Base-by-base conservation (phyloP, 2,888 invertebrate genomes). In the Tetranychus truncatus region DNA sequence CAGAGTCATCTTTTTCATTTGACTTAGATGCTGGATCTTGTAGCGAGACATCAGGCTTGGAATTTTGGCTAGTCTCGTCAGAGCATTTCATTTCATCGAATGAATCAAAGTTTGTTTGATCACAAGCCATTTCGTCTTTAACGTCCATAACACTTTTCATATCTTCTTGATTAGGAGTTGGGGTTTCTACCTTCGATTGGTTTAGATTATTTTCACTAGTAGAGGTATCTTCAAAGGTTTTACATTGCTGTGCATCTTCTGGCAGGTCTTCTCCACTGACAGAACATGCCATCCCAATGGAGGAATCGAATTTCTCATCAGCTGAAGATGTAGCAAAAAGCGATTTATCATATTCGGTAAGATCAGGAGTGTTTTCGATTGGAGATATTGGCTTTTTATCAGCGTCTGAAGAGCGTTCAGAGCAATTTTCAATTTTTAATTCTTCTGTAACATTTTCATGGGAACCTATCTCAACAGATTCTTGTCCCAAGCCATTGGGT, bases 91-190 rank as follows among this genome's bases (percentile, higher is more conserved):
- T 18, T 66, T 7, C 44, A n/a, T 20, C 66, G 9, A 21, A 74
- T 55, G 8, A 71, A 69, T 45, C 72, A 46, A 11, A 34, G 34
- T 34, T 34, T 34, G 34, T 3, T 34, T 34, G 34, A 2, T 34
- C 34, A 34, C 34, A 34, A 34, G 34, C 2, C 34, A 34, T 34
- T 21, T 20, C 20, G 20, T 4, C 34, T 34, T 34, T 34, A 34
- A 1, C 4, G 34, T 0, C 34, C 34, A 34, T 34, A 4, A 0
- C 34, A 34, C 2, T 34, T 0, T 96, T 95, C 74, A 96, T 88
- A 0, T 91, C 86, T 81, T 94, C 93, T 82, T 99, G 97, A 24
- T 99, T 91, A 0, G 97, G 97, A 0, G 97, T 97, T 0, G 95
- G 95, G 78, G 87, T 89, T 4, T 80, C 86, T 81, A 95, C 95